Evolutionary conservation across 1,140 invertebrate genomes (phyloP).

Genomic region (Holotrichia oblita): DNA sequence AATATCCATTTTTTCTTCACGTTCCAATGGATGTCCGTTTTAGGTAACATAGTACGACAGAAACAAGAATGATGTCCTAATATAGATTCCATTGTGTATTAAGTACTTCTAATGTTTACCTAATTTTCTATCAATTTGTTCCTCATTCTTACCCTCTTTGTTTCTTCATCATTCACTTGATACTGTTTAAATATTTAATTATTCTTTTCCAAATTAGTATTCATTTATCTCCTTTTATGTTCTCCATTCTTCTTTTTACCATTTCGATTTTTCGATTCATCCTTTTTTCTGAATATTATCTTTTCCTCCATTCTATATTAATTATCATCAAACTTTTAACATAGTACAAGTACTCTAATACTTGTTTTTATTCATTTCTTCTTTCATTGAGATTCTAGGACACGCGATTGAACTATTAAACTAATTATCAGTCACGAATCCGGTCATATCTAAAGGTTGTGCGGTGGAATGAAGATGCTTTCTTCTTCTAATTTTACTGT

Average conservation of each 20-base stretch:
- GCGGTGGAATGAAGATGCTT: background rate
- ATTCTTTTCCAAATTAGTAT: too few relatives aligned
- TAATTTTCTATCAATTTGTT: too few relatives aligned
- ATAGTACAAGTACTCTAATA: background rate
- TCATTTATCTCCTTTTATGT: too few relatives aligned
- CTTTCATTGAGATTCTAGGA: background rate
- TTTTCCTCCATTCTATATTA: background rate
- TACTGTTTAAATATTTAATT: background rate
- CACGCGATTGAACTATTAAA: constrained; percentile 9
- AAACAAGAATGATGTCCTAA: too few relatives aligned
- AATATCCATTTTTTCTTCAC: too few relatives aligned
- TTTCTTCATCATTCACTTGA: background rate
- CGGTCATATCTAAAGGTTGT: background rate
- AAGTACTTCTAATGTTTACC: background rate
- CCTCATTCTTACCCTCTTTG: too few relatives aligned
- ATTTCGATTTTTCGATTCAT: too few relatives aligned
- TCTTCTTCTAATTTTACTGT: background rate
- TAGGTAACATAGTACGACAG: too few relatives aligned
- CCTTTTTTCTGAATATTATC: background rate
- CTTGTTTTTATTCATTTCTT: background rate
- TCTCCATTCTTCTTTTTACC: background rate
- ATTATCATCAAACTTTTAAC: background rate
- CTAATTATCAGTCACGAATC: background rate
- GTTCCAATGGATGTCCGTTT: too few relatives aligned
- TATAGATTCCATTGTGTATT: too few relatives aligned